These are phyloP conservation scores for Zaprionus lineosus DNA, from an alignment of 2,888 invertebrate species.

Conservation along the genomic window DNA sequence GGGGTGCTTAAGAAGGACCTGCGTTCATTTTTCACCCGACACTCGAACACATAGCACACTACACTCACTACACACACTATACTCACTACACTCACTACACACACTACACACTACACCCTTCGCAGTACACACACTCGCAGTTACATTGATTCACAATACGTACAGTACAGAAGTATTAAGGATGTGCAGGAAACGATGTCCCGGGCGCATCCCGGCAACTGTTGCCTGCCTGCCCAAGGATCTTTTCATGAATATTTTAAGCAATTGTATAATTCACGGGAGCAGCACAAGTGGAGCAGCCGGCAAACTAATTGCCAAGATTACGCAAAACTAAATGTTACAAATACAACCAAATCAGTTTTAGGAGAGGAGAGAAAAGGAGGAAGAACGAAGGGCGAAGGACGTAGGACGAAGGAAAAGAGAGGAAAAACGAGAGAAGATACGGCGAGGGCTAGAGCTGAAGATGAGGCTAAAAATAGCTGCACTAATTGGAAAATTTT, in stretches of 20 bases:
- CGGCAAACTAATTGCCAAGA: constrained; percentile 46
- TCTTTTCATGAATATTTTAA: constrained; percentile 54
- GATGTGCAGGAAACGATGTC: constrained; percentile 20
- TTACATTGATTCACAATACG: too few species aligned
- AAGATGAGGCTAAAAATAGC: constrained; percentile 22
- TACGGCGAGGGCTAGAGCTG: neutral
- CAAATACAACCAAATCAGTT: too few species aligned
- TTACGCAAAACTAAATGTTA: constrained; percentile 33
- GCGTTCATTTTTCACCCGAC: constrained; percentile 35
- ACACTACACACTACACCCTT: too few species aligned
- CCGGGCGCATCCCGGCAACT: constrained; percentile 27
- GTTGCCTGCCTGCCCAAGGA: constrained; percentile 31
- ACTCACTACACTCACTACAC: neutral
- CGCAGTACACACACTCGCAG: neutral
- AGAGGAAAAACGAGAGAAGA: too few species aligned
- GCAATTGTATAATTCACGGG: constrained; percentile 42
- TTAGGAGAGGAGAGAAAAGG: too few species aligned
- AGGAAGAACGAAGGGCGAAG: too few species aligned
- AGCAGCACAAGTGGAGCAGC: constrained; percentile 10
- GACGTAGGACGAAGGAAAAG: too few species aligned
- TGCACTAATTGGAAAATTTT: constrained; percentile 63
- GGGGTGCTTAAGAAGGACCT: constrained; percentile 37
- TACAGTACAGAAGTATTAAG: constrained; percentile 16
- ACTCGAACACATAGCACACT: constrained; percentile 2
- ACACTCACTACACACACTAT: constrained; percentile 7